Conservation (phyloP, 92 coral and sea anemone genomes). For the Umimayanthus kanabou region DNA sequence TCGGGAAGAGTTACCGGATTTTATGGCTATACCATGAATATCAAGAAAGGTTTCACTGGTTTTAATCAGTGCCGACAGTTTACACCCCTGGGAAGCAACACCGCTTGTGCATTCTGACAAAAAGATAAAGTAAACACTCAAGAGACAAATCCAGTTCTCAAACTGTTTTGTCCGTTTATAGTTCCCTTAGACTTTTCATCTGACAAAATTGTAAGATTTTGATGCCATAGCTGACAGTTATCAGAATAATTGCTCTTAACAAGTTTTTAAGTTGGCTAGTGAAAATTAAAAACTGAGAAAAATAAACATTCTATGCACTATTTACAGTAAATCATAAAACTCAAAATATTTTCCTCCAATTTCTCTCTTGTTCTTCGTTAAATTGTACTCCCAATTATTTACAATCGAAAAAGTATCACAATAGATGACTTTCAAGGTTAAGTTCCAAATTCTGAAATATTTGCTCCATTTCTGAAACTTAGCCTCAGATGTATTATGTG, state of each 20-base stretch:
- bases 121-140: too few species aligned
- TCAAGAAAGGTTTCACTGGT: too few species aligned
- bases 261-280: neutral
- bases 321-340: neutral
- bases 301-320: too few species aligned
- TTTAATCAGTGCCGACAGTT: too few species aligned
- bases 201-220: neutral
- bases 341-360: neutral
- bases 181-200: neutral
- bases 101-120: too few species aligned
- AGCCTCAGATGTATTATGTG: neutral
- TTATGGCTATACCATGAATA: too few species aligned
- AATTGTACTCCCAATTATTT: neutral
- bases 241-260: too few species aligned
- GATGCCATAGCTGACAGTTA: neutral
- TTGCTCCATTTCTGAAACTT: neutral
- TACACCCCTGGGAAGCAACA: too few species aligned
- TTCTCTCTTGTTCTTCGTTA: neutral
- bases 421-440: neutral
- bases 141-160: neutral
- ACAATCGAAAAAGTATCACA: neutral
- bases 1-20: too few species aligned
- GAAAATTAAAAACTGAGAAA: neutral
- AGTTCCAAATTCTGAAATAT: neutral
- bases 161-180: too few species aligned